Conservation (phyloP, 2,797 vertebrate species). For the Eospalax fontanierii region DNA sequence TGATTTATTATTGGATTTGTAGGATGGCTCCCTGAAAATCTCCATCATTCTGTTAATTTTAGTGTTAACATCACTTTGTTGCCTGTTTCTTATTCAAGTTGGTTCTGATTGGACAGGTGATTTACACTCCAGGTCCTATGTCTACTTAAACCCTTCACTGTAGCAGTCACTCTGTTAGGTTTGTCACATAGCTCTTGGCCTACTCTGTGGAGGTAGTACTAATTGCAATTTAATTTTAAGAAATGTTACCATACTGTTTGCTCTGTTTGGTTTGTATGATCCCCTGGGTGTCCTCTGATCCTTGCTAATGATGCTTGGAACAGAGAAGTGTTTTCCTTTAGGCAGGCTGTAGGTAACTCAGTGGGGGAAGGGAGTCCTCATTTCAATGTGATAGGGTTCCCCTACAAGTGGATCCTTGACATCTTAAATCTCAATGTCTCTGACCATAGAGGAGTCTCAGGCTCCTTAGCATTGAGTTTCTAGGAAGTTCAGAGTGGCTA, state of each 20-base stretch:
- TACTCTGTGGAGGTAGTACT: not conserved
- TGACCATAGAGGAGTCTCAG: not conserved
- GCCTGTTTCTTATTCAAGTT: not conserved
- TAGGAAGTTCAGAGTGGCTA: not conserved
- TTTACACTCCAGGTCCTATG: not conserved
- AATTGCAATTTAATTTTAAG: not conserved
- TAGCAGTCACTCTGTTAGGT: not conserved
- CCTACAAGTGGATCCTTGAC: not conserved
- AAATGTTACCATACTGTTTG: constrained; percentile 6
- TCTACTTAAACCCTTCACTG: not conserved
- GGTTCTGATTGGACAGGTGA: not conserved
- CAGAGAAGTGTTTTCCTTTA: not conserved
- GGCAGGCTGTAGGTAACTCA: not conserved
- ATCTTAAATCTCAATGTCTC: not conserved
- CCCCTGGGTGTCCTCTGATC: not conserved
- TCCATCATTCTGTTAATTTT: not conserved
- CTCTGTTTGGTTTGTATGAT: not conserved
- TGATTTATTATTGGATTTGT: not conserved
- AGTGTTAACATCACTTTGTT: not conserved
- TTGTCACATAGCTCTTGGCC: not conserved
- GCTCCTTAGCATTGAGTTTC: not conserved
- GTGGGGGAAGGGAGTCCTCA: not conserved
- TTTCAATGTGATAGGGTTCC: not conserved
- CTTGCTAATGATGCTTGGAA: not conserved
- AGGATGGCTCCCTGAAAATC: not conserved